Percentiles rank a stretch among this genome's conserved stretches.
phyloP scores from a whole-genome alignment of 2,797 vertebrate genomes.

The Lacerta agilis region DNA sequence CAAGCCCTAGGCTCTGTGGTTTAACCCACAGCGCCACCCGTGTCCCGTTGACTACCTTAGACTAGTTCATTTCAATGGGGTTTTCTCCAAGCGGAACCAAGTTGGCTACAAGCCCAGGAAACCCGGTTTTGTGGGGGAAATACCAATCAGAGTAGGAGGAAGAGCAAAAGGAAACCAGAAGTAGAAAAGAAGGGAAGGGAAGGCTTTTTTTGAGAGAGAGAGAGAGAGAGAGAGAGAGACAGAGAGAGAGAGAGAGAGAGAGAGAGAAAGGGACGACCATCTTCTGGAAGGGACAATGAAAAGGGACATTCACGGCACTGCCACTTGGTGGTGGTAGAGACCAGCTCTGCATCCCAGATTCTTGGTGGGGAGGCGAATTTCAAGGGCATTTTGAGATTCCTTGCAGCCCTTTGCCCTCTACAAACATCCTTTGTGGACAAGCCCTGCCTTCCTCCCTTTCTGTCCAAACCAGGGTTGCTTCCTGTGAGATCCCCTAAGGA shows the following conservation, averaged over 20 bases:
- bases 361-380: background rate
- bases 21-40: no score
- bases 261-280: background rate
- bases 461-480: background rate
- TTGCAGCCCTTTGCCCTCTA: slow-evolving; percentile 10
- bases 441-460: background rate
- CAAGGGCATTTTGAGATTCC: background rate
- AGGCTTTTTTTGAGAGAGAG: background rate
- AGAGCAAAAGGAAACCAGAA: background rate
- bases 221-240: background rate
- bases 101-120: no score
- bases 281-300: background rate
- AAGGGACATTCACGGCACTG: slow-evolving; percentile 43
- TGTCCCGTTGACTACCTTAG: no score
- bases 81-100: no score
- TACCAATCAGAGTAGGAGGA: no score
- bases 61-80: no score
- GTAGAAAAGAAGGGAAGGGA: background rate
- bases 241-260: background rate
- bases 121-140: no score
- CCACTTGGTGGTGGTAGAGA: slow-evolving; percentile 76
- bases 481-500: background rate
- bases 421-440: background rate
- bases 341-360: slow-evolving; percentile 9
- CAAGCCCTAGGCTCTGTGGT: no score